Conservation (phyloP, 2,888 invertebrate species). For the Xestobium rufovillosum region DNA sequence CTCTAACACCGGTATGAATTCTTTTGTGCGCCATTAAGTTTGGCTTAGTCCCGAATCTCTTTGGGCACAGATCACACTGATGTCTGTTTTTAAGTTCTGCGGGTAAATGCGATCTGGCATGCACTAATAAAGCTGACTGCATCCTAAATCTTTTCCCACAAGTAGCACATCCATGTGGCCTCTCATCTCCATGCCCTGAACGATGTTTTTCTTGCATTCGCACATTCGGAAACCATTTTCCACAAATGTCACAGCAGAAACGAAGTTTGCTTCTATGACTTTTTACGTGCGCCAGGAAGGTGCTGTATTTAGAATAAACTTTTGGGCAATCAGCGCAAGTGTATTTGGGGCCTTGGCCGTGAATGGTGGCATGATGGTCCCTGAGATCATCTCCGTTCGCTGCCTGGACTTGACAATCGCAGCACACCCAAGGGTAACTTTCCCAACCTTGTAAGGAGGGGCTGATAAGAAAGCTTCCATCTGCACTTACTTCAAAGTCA, state of each 20-base stretch:
- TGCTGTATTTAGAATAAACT: conserved; percentile 53
- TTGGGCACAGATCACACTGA: conserved; percentile 53
- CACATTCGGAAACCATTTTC: conserved; percentile 48
- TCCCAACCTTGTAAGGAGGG: conserved; percentile 39
- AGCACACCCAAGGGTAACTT: conserved; percentile 48
- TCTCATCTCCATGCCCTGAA: conserved; percentile 45
- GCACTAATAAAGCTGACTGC: conserved; percentile 49
- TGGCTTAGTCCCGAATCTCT: conserved; percentile 51
- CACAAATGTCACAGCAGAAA: conserved; percentile 49
- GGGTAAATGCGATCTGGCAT: conserved; percentile 50
- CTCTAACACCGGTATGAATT: conserved; percentile 49
- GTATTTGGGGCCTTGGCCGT: conserved; percentile 56
- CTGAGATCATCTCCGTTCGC: conserved; percentile 47
- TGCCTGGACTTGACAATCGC: conserved; percentile 45
- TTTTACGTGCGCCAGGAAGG: conserved; percentile 57
- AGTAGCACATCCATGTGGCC: conserved; percentile 46
- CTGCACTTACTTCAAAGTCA: conserved; percentile 34
- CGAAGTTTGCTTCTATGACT: conserved; percentile 55
- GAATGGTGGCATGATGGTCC: conserved; percentile 54
- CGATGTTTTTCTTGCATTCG: conserved; percentile 40
- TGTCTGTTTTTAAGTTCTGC: conserved; percentile 50
- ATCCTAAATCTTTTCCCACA: conserved; percentile 52
- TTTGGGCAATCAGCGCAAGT: conserved; percentile 61
- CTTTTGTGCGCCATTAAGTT: conserved; percentile 51
- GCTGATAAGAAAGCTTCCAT: conserved; percentile 36